phyloP scores from a whole-genome alignment of 2,797 vertebrate species.

The Myotis planiceps region DNA sequence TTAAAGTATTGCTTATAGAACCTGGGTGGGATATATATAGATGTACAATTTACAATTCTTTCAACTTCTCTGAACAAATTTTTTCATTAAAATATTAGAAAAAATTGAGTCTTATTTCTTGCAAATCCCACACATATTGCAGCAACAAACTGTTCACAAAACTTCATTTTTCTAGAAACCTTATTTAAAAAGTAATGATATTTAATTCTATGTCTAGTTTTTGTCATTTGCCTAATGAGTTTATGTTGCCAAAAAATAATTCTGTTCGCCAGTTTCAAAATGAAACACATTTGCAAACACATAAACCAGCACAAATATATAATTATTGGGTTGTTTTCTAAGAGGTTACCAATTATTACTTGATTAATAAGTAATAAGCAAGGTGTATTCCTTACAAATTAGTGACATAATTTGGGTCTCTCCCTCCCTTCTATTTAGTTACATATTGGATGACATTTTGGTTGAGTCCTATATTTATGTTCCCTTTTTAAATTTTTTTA shows the following conservation, averaged over 20 bases:
- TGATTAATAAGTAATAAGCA: conserved; percentile 73
- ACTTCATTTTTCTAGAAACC: background rate
- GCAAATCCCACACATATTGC: background rate
- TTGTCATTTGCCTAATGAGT: background rate
- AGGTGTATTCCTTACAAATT: conserved; percentile 81
- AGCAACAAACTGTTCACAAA: background rate
- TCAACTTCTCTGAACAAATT: background rate
- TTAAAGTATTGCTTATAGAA: background rate
- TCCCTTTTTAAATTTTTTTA: conserved; percentile 85
- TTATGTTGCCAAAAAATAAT: conserved; percentile 1
- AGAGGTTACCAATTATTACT: conserved; percentile 77
- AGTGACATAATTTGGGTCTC: conserved; percentile 69
- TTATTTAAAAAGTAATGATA: background rate
- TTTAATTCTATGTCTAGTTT: background rate
- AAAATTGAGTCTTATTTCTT: background rate
- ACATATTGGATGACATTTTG: conserved; percentile 85
- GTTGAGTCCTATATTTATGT: conserved; percentile 86
- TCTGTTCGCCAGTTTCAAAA: background rate
- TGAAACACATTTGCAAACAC: background rate
- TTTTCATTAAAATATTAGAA: background rate
- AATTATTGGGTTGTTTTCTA: background rate
- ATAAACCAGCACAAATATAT: background rate
- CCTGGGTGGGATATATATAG: background rate
- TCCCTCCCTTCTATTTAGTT: conserved; percentile 60
- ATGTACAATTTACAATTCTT: background rate